Conservation (phyloP, 2,797 vertebrate genomes). For the Poliocrania exsul region DNA sequence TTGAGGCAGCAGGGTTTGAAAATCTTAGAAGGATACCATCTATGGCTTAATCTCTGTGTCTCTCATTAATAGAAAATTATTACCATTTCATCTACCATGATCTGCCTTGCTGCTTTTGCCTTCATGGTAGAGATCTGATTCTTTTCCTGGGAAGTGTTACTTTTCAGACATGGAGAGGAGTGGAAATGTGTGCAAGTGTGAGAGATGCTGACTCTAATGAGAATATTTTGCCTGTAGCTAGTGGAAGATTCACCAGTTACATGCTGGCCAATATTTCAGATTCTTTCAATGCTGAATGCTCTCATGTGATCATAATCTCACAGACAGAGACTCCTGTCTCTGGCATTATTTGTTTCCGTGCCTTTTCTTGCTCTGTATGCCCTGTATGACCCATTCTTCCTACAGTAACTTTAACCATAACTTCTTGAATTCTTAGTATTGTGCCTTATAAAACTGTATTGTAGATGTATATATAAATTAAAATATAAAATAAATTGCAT, state of each 20-base stretch:
- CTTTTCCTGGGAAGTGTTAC: background rate
- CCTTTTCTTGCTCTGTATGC: background rate
- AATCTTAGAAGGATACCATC: background rate
- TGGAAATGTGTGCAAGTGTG: fast-evolving
- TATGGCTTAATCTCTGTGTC: background rate
- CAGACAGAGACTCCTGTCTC: background rate
- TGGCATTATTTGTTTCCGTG: background rate
- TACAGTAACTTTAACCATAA: background rate
- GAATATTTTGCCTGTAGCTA: background rate
- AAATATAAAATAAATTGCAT: background rate
- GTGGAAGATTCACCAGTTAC: background rate
- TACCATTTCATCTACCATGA: background rate
- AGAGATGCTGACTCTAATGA: background rate
- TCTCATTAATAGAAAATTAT: background rate
- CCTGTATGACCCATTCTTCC: background rate
- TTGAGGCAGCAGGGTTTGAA: background rate
- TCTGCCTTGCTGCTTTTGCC: background rate
- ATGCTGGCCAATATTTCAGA: background rate
- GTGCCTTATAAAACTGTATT: background rate
- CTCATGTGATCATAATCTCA: background rate
- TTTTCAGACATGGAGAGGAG: background rate
- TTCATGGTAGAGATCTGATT: background rate
- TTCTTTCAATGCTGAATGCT: background rate
- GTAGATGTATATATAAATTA: background rate
- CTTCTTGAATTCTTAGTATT: background rate